These are phyloP conservation scores for Poeciliopsis turrubarensis DNA, from an alignment of 2,113 vertebrate genomes.

Conservation along the genomic window DNA sequence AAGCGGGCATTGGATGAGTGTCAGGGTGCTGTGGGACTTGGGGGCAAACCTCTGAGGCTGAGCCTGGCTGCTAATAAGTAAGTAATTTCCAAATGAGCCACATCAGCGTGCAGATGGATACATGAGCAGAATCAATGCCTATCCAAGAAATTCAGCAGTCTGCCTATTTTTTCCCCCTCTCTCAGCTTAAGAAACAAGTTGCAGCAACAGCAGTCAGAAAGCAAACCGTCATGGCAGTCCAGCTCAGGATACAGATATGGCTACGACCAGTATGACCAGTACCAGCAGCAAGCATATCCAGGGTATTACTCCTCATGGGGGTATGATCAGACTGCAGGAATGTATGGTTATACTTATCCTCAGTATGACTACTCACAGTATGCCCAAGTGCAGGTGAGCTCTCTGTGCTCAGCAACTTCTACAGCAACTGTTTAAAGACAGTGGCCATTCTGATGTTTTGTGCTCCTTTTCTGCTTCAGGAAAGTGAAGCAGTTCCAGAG, in stretches of 20 bases:
- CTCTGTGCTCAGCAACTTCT: neutral
- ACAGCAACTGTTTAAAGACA: neutral
- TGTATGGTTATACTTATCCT: conserved; percentile 88
- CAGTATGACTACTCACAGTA: conserved; percentile 90
- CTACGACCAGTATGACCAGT: conserved; percentile 86
- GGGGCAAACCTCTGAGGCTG: conserved; percentile 88
- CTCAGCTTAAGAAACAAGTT: conserved; percentile 66
- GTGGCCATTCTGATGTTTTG: neutral
- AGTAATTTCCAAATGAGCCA: conserved; percentile 59
- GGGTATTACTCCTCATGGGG: conserved; percentile 90
- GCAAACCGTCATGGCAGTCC: conserved; percentile 78
- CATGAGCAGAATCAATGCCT: neutral
- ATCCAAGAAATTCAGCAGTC: no score
- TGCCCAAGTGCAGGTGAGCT: conserved; percentile 84
- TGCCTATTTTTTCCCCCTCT: neutral
- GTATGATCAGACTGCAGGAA: conserved; percentile 87
- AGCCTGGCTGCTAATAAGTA: conserved; percentile 93
- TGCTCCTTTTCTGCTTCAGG: conserved; percentile 69
- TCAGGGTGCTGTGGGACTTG: conserved; percentile 89
- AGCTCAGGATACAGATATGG: conserved; percentile 78
- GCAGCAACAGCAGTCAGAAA: conserved; percentile 47
- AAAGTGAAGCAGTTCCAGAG: conserved; percentile 83
- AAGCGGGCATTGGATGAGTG: conserved; percentile 89
- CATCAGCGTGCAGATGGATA: neutral
- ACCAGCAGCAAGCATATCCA: conserved; percentile 89